These are phyloP conservation scores for Drosophila prostipennis DNA, from an alignment of 2,888 invertebrate genomes.

Conservation along the genomic window DNA sequence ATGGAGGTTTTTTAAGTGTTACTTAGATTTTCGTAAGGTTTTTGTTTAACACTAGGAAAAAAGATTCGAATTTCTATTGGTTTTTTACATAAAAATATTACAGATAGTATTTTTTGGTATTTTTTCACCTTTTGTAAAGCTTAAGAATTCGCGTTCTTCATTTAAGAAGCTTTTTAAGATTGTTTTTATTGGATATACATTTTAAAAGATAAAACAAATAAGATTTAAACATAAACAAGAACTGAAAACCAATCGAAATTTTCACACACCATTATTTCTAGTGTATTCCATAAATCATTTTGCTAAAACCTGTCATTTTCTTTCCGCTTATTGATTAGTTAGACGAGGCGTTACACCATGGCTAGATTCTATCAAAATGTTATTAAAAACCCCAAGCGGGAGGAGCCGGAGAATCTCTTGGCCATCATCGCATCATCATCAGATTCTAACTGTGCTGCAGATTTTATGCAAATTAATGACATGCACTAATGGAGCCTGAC, in stretches of 20 bases:
- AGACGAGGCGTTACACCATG: slow-evolving; percentile 48
- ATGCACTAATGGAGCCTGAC: slow-evolving; percentile 70
- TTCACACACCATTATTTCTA: not conserved
- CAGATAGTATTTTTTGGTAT: too few relatives aligned
- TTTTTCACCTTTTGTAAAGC: not conserved
- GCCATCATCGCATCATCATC: slow-evolving; percentile 38
- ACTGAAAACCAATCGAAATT: too few relatives aligned
- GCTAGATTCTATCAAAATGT: slow-evolving; percentile 63
- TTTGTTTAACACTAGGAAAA: too few relatives aligned
- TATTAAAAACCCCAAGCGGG: slow-evolving; percentile 42
- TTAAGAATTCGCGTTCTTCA: not conserved
- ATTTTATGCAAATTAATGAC: slow-evolving; percentile 72
- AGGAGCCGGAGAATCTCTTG: slow-evolving; percentile 16
- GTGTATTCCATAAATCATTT: slow-evolving; percentile 12
- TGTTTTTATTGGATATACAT: too few relatives aligned
- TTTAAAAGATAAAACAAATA: too few relatives aligned
- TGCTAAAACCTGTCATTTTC: slow-evolving; percentile 13
- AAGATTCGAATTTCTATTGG: not conserved
- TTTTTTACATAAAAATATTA: not conserved
- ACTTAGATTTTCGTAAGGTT: not conserved
- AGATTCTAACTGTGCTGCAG: slow-evolving; percentile 60
- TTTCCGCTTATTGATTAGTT: slow-evolving; percentile 67
- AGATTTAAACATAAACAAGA: too few relatives aligned
- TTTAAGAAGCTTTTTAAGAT: too few relatives aligned
- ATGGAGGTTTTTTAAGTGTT: not conserved